Percentiles rank a stretch among this genome's conserved stretches.
phyloP scores from a whole-genome alignment of 1,140 invertebrate species.

The Zaprionus inermis region DNA sequence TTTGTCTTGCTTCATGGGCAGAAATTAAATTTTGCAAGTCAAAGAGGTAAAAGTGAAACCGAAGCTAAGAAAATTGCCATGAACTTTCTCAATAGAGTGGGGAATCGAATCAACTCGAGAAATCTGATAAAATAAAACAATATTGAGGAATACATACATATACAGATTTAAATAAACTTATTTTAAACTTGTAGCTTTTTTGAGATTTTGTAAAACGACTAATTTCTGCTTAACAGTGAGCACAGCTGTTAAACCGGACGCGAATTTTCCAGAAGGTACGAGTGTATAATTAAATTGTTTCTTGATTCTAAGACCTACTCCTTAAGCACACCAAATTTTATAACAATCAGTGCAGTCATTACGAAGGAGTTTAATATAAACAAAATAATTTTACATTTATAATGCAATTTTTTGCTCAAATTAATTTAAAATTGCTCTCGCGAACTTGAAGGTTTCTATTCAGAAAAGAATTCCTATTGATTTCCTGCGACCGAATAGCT shows the following conservation, averaged over 20 bases:
- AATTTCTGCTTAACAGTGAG: no score
- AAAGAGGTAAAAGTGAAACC: slow-evolving; percentile 18
- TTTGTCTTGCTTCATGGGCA: slow-evolving; percentile 4
- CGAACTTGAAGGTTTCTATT: background rate
- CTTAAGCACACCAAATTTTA: no score
- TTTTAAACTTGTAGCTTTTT: no score
- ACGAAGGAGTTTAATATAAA: no score
- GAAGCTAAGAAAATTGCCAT: background rate
- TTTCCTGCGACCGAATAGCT: slow-evolving; percentile 4
- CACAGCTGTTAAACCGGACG: no score
- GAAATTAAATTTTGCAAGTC: slow-evolving; percentile 19
- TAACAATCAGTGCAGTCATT: no score
- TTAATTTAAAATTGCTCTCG: background rate
- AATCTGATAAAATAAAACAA: background rate
- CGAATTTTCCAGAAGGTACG: no score
- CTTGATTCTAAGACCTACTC: no score
- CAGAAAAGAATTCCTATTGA: background rate
- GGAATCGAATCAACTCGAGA: background rate
- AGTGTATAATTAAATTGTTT: no score
- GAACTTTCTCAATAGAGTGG: slow-evolving; percentile 2
- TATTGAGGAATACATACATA: no score
- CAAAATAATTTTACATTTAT: background rate
- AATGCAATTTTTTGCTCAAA: background rate
- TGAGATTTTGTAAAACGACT: no score
- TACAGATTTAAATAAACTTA: no score